Evolutionary conservation across 1,140 invertebrate genomes (phyloP).

Genomic region (Meteorus sp.): DNA sequence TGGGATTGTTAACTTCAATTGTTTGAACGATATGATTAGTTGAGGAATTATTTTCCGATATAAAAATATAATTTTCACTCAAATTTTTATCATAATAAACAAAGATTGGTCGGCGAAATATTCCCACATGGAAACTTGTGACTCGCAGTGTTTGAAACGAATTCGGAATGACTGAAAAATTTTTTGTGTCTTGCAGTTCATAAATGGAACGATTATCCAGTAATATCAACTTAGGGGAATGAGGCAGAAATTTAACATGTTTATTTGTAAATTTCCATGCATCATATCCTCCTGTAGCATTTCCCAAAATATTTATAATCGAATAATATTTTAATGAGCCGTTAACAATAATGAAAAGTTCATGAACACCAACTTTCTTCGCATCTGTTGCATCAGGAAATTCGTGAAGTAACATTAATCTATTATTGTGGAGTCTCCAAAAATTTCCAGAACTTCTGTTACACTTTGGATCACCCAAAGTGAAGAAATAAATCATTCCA

Average conservation of each 20-base stretch:
- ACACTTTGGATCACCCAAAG: conserved; percentile 32
- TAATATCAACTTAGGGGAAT: conserved; percentile 25
- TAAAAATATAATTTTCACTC: conserved; percentile 37
- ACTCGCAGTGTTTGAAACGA: conserved; percentile 9
- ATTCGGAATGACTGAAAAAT: not conserved
- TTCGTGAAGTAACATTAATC: conserved; percentile 39
- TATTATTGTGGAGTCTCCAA: conserved; percentile 49
- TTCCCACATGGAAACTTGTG: conserved; percentile 34
- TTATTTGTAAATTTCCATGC: conserved; percentile 5
- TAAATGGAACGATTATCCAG: conserved; percentile 18
- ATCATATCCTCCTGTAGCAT: not conserved
- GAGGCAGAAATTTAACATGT: conserved; percentile 20
- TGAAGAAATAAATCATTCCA: conserved; percentile 46
- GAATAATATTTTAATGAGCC: conserved; percentile 28
- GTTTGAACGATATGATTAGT: conserved; percentile 35
- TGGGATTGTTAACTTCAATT: conserved; percentile 33
- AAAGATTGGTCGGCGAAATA: conserved; percentile 33
- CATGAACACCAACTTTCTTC: conserved; percentile 29
- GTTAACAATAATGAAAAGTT: conserved; percentile 28
- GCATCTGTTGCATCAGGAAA: conserved; percentile 32
- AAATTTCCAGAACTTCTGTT: conserved; percentile 42
- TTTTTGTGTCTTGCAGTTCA: conserved; percentile 15
- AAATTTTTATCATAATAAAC: conserved; percentile 34
- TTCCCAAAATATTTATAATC: conserved; percentile 17
- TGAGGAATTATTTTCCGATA: conserved; percentile 23